Evolutionary conservation across 2,888 invertebrate species (phyloP), one percentile per base, ranked within the genome.

Genomic region (Syrista parreyssii): DNA sequence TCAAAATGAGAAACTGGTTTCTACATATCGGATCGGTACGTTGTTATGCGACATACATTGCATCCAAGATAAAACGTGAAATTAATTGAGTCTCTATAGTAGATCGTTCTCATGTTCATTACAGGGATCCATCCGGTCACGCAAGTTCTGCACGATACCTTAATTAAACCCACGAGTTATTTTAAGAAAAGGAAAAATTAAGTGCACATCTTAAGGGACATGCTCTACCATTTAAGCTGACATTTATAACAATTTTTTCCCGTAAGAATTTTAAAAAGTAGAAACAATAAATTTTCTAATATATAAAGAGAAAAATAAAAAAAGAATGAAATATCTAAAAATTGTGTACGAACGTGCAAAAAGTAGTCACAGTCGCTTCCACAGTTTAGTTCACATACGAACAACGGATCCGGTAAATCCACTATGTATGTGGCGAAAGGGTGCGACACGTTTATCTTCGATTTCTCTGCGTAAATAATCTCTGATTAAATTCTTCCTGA

Each of bases 281-380:
- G 6, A 15, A 9, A 23, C 34, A 4, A 34, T 34, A 15, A 6
- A 6, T 55, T 55, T 55, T 9, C 1, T 74, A 73, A 23, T 12
- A 40, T 11, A 32, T 31, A 34, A 71, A 68, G n/a, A 12, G 11
- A 23, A 76, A 33, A 72, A 69, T n/a, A 35, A 12, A 73, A 15
- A 30, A 36, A 68, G 11, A 30, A 69, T 11, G 12, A 35, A 68
- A 71, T n/a, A 71, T 71, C 4, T n/a, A 23, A 15, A 3, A 30
- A 1, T 33, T 1, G 30, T 71, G 30, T 23, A 23, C 23, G 23
- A 55, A 23, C 9, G 9, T 9, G 23, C 23, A 74, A 74, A 74
- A 74, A 74, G 74, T 36, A 74, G 74, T 74, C 74, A 74, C 30
- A 74, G 74, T 74, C 74, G 74, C 74, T 74, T 74, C 74, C 23